Percentiles rank a stretch among this genome's conserved stretches.
Evolutionary conservation across 1,140 invertebrate genomes (phyloP).

Genomic region (Asobara japonica): DNA sequence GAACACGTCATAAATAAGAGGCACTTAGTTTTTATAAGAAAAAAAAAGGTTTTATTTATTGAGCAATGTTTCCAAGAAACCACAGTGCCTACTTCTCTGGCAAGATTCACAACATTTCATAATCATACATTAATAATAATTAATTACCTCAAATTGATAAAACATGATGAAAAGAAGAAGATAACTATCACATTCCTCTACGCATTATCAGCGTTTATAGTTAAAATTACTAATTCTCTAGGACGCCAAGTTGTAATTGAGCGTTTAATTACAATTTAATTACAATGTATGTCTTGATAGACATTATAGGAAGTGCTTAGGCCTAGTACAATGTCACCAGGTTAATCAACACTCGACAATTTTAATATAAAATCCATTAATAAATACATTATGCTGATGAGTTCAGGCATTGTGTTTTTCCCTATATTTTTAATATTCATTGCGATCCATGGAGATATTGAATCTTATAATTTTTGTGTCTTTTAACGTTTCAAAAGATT

Average conservation of each 20-base stretch:
- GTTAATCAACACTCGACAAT: neutral
- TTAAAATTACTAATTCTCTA: constrained; percentile 29
- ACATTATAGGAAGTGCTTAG: neutral
- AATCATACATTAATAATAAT: constrained; percentile 16
- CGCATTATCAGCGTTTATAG: constrained; percentile 14
- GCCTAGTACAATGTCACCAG: neutral
- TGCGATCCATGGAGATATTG: too few species aligned
- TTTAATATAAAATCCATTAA: neutral
- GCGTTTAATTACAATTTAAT: neutral
- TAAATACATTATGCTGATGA: too few species aligned
- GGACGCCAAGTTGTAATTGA: neutral
- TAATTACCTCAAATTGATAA: constrained; percentile 26
- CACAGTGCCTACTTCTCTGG: constrained; percentile 39
- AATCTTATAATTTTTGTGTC: too few species aligned
- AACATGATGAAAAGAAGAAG: constrained; percentile 16
- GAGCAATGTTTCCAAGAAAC: constrained; percentile 42
- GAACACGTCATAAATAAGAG: neutral
- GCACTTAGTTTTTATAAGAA: constrained; percentile 31
- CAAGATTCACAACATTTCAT: constrained; percentile 38
- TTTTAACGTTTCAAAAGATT: too few species aligned
- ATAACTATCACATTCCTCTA: constrained; percentile 33
- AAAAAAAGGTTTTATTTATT: constrained; percentile 49
- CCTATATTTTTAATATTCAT: too few species aligned
- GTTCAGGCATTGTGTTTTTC: too few species aligned
- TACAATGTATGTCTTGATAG: neutral